Percentiles rank a stretch among this genome's conserved stretches.
Conservation (phyloP, 2,113 vertebrate species). For the Dipodomys merriami region DNA sequence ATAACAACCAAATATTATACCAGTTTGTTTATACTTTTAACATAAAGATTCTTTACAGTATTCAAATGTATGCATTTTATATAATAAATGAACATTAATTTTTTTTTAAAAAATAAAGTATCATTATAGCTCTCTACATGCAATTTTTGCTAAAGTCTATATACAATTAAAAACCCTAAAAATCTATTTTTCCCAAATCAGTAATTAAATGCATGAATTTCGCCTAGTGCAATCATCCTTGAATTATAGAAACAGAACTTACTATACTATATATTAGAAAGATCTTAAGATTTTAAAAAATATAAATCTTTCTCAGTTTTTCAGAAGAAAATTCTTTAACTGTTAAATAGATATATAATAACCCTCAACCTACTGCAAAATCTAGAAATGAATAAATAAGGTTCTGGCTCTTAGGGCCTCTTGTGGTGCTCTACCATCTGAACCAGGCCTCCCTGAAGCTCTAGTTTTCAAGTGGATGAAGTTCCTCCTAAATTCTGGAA, state of each 20-base stretch:
- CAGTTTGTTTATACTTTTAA: conserved; percentile 32
- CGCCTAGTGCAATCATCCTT: neutral
- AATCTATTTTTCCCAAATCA: conserved; percentile 24
- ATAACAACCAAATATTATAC: neutral
- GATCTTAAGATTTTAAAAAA: neutral
- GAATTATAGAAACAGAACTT: neutral
- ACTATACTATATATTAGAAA: neutral
- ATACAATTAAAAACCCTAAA: neutral
- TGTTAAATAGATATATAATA: neutral
- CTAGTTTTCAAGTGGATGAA: neutral
- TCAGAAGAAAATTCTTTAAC: neutral
- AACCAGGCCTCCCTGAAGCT: too few species aligned
- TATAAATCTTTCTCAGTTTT: neutral
- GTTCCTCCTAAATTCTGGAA: neutral
- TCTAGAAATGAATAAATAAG: neutral
- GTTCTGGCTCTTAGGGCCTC: neutral
- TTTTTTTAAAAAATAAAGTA: neutral
- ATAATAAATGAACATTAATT: neutral
- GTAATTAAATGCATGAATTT: neutral
- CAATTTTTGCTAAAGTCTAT: neutral
- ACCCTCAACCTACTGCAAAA: fast-evolving
- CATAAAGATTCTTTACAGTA: conserved; percentile 60
- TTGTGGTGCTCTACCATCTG: neutral
- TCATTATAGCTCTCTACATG: neutral
- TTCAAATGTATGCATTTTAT: conserved; percentile 57